Evolutionary conservation across 2,797 vertebrate genomes (phyloP), one percentile per base, ranked within the genome.

Genomic region (Acanthornis magna): DNA sequence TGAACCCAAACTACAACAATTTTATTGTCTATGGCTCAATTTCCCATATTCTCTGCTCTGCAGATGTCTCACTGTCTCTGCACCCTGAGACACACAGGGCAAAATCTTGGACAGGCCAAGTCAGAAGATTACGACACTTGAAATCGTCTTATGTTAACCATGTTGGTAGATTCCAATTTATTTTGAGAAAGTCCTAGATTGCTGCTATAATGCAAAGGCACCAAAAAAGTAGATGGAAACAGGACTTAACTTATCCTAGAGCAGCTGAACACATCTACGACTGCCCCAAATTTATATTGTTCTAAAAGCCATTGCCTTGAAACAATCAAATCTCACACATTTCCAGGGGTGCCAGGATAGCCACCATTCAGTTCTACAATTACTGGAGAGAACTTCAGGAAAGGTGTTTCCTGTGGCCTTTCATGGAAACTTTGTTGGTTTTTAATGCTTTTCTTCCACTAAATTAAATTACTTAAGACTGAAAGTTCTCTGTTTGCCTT

Each of bases 401-500:
- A 11, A 72, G 9, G 32, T 13, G 38, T 62, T 91, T 81, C 78
- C 58, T 54, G 10, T 13, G n/a, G 57, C 40, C 85, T 65, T 83
- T 50, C 65, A 66, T 1, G 10, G 61, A 83, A 88, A 88, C 29
- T 80, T 77, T 34, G 43, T 54, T 75, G 66, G 32, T n/a, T 88
- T 90, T 65, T 67, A 88, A 85, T 67, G 68, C 16, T 88, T 88
- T 93, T 74, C 72, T 92, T 91, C 58, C 51, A 68, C 54, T 57
- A 92, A 93, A 88, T 83, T 74, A 85, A 83, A 85, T 92, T 89
- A 77, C 51, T 77, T 91, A 1, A 75, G 76, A 58, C 76, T 72
- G 79, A 65, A 92, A 83, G 20, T 67, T 95, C 67, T 89, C 72
- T 47, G 67, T 77, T 94, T 93, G 82, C 85, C 58, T 91, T 87